phyloP scores from a whole-genome alignment of 2,113 vertebrate genomes.

The Isichthys henryi region DNA sequence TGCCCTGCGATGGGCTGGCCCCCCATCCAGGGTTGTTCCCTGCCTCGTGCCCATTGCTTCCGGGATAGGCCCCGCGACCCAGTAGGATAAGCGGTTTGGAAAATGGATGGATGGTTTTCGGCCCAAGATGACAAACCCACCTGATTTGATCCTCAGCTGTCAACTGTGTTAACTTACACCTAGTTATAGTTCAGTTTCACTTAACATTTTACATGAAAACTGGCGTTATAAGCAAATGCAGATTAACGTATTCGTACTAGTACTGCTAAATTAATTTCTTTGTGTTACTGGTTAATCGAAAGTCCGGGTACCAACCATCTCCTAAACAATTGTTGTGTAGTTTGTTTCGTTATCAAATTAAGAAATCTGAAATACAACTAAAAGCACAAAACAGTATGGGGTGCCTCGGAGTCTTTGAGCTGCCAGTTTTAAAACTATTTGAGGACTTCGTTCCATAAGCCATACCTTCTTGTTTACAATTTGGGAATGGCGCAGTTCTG shows the following conservation, averaged over 20 bases:
- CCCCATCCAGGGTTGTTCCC: too few relatives aligned
- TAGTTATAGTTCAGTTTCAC: not conserved
- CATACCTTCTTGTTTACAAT: not conserved
- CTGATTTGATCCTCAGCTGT: not conserved
- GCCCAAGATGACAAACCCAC: too few relatives aligned
- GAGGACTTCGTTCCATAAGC: not conserved
- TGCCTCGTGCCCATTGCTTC: too few relatives aligned
- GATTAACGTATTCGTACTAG: not conserved
- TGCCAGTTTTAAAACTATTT: not conserved
- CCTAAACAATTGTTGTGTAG: not conserved
- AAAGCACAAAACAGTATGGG: not conserved
- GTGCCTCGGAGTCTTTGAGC: not conserved
- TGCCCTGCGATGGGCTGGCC: too few relatives aligned
- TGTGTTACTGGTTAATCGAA: not conserved
- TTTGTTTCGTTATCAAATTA: not conserved
- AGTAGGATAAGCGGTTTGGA: too few relatives aligned
- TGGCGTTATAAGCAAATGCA: not conserved
- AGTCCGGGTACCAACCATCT: not conserved
- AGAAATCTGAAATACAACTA: not conserved
- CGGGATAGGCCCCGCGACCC: too few relatives aligned
- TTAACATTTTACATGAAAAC: not conserved
- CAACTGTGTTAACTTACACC: not conserved
- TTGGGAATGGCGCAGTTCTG: not conserved
- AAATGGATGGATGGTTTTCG: too few relatives aligned
- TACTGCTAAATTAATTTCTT: not conserved